Conservation (phyloP, 2,113 vertebrate species). For the Oreamnos americanus region DNA sequence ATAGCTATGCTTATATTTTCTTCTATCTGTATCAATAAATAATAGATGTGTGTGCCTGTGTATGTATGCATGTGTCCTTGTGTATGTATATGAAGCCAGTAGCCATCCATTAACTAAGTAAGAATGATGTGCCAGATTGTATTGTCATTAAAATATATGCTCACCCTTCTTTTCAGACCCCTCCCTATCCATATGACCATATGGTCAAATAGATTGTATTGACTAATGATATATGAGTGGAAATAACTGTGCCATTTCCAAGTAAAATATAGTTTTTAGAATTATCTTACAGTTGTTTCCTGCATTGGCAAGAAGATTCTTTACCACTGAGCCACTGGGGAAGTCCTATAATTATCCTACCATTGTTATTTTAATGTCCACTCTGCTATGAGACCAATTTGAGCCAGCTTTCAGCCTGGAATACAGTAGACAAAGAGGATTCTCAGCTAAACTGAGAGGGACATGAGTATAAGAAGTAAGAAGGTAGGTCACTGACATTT, state of each 20-base stretch:
- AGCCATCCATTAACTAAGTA: neutral
- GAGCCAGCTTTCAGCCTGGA: neutral
- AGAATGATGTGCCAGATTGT: neutral
- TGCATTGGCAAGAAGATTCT: neutral
- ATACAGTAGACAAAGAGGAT: neutral
- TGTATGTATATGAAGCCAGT: neutral
- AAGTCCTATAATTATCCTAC: neutral
- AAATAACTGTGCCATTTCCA: neutral
- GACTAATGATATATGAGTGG: neutral
- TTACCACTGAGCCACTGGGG: neutral
- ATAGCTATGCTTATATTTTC: neutral
- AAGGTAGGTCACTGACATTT: neutral
- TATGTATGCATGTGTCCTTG: neutral
- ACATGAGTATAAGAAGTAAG: neutral
- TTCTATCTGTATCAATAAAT: neutral
- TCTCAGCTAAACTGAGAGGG: neutral
- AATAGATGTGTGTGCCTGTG: neutral
- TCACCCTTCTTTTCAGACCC: neutral
- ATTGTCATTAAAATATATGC: neutral
- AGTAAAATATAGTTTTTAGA: neutral
- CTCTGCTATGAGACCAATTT: neutral
- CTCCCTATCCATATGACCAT: fast-evolving
- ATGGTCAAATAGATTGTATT: neutral
- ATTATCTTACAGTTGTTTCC: neutral
- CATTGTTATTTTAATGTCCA: neutral